Conservation (phyloP, 1,140 invertebrate species). For the Coelopa frigida region DNA sequence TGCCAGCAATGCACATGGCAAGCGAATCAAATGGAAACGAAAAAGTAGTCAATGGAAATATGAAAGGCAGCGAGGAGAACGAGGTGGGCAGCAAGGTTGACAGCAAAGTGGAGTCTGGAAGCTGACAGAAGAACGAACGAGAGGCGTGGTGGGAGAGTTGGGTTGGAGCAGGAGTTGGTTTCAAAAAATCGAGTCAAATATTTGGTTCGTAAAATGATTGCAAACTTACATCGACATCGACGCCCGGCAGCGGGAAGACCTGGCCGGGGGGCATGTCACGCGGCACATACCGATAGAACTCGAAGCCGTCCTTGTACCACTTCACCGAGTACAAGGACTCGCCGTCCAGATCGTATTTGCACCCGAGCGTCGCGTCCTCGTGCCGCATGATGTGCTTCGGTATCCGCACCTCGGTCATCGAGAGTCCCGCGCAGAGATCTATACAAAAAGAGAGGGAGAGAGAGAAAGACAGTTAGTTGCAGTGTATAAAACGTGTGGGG, state of each 20-base stretch:
- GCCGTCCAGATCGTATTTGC: slow-evolving; percentile 71
- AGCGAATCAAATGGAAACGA: too few species aligned
- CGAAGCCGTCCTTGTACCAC: slow-evolving; percentile 82
- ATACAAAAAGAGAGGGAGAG: slow-evolving; percentile 9
- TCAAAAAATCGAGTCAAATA: too few species aligned
- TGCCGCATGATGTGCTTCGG: slow-evolving; percentile 61
- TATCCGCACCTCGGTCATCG: slow-evolving; percentile 58
- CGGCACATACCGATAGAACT: slow-evolving; percentile 78
- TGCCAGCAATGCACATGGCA: too few species aligned
- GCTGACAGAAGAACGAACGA: too few species aligned
- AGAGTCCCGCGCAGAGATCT: slow-evolving; percentile 47
- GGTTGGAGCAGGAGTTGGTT: too few species aligned
- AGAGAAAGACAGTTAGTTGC: not conserved
- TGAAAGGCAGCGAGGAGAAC: too few species aligned
- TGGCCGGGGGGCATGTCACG: slow-evolving; percentile 62
- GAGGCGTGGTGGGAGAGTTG: too few species aligned
- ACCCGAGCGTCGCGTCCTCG: slow-evolving; percentile 61
- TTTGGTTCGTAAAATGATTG: slow-evolving; percentile 1
- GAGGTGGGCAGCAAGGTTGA: too few species aligned
- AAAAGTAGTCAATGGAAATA: too few species aligned
- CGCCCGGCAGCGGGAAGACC: slow-evolving; percentile 64
- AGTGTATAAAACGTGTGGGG: too few species aligned
- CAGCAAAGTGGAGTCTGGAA: too few species aligned
- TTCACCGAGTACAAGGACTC: slow-evolving; percentile 79
- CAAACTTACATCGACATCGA: slow-evolving; percentile 73